Evolutionary conservation across 2,888 invertebrate species (phyloP), one percentile per base, ranked within the genome.

Genomic region (Hypsopygia costalis): DNA sequence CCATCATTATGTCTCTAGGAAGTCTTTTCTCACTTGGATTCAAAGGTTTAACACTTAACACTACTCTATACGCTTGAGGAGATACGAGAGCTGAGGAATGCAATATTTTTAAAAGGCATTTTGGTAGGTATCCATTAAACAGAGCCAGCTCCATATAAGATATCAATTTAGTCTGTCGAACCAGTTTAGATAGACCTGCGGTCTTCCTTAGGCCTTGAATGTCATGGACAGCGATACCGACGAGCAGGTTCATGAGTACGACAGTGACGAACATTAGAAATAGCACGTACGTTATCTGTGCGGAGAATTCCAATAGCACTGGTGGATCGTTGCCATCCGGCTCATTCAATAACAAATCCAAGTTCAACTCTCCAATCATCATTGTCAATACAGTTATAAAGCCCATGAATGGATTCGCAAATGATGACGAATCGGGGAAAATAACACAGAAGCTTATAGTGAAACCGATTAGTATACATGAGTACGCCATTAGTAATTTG

Each of bases 361-460:
- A 89, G 68, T 94, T 94, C 55, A 95, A 82, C 72, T 96, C 96
- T 0, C 96, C 96, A 5, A 95, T 95, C 95, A 96, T 96, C 95
- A 96, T 96, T 0, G 95, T 95, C 44, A 96, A 73, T 3, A 96
- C 95, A 1, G 95, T 94, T 44, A 96, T 95, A 47, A 96, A 92
- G 6, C 95, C 95, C 79, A 95, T 94, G 52, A 95, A 94, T 0
- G 95, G 95, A 76, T 95, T 95, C 7, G 94, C 93, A 65, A 96
- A 95, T 0, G 94, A 93, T 8, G 94, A 93, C 0, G 94, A 94
- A 49, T 93, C 93, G 0, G 95, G 95, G 71, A 96, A 96, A 65
- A 96, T 94, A 0, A 96, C 95, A 75, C 95, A 95, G 65, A 96
- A 96, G 69, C 95, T 95, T 43, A 96, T 94, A 0, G 95, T 95